phyloP scores from a whole-genome alignment of 1,140 invertebrate genomes.

The Hesperophylax magnus region DNA sequence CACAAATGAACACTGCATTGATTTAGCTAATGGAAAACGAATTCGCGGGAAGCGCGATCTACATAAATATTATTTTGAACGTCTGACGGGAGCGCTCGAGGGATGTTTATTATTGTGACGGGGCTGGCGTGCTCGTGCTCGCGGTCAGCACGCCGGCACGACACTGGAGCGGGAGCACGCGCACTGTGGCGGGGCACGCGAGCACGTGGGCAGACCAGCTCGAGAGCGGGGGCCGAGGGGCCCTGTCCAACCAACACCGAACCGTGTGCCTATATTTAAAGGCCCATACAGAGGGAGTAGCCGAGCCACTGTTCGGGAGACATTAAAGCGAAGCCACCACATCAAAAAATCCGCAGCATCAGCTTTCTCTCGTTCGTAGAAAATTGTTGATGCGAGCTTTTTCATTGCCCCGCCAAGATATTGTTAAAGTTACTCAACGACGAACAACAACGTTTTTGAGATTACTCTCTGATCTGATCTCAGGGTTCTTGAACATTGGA shows the following conservation, averaged over 20 bases:
- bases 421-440: background rate
- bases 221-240: slow-evolving; percentile 30
- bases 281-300: background rate
- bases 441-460: background rate
- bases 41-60: background rate
- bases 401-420: background rate
- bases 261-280: slow-evolving; percentile 41
- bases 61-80: background rate
- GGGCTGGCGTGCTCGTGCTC: slow-evolving; percentile 25
- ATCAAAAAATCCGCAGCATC: background rate
- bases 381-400: background rate
- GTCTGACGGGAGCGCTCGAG: background rate
- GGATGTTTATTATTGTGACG: background rate
- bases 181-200: slow-evolving; percentile 20
- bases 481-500: too few relatives aligned
- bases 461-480: background rate
- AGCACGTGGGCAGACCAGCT: slow-evolving; percentile 35
- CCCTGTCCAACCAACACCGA: slow-evolving; percentile 4
- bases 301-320: background rate
- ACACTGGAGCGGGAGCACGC: slow-evolving; percentile 22
- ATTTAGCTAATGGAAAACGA: background rate
- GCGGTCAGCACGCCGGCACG: slow-evolving; percentile 34
- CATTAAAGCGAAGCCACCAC: slow-evolving; percentile 14
- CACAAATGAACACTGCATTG: too few relatives aligned
- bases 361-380: background rate